Base-by-base conservation (phyloP, 1,140 invertebrate genomes). In the Pantala flavescens region DNA sequence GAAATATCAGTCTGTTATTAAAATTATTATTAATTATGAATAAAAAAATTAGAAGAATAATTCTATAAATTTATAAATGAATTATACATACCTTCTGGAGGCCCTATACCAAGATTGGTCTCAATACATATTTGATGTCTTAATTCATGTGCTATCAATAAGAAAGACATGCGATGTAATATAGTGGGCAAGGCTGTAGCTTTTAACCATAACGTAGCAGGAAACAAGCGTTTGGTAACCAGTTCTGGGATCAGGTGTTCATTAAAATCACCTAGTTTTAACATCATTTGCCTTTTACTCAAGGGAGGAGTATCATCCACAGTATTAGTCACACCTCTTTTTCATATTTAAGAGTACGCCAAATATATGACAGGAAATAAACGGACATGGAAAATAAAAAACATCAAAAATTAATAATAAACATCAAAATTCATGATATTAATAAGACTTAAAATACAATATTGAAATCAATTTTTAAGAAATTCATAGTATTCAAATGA, bases 151-250 rank as follows among this genome's bases (percentile, higher is more conserved):
- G 93, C 90, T 16, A 93, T 80, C 16, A 97, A 84, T 2, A 98
- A 82, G 78, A 89, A 89, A 10, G 21, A 23, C 9, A 24, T 11
- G 9, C 70, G 9, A n/a, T 97, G 93, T 7, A 99, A 79, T 78
- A 98, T 90, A 21, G 93, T 91, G 0, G 98, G 98, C 24, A 99
- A 81, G 28, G 91, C 88, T 0, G 91, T 90, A 0, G 93, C 90
- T 84, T 98, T 96, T 12, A 95, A 84, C 96, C 96, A 99, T 28
- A 98, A 86, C 10, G 90, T 86, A 0, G 93, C 90, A 0, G 95
- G 91, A 81, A 96, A 96, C 0, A 11, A n/a, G 70, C 24, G 70
- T 23, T 71, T 71, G 10, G 21, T 24, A n/a, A 71, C 70, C 9
- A 71, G 70, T n/a, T 71, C 70, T 71, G 70, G 70, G 9, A 71